phyloP scores from a whole-genome alignment of 2,888 invertebrate species.

The Syrista parreyssii region DNA sequence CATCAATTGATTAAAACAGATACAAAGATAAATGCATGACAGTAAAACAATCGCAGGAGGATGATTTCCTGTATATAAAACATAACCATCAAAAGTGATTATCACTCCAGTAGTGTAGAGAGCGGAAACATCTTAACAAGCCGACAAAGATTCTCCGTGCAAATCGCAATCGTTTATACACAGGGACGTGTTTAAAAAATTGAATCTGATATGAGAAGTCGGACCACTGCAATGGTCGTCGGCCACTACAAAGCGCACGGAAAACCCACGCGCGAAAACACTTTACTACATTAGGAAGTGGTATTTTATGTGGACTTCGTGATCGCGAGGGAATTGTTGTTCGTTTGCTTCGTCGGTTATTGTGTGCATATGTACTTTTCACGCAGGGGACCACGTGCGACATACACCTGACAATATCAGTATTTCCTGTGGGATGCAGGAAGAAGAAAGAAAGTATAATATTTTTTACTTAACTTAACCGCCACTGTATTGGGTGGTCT shows the following conservation, averaged over 20 bases:
- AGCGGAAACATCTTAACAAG: background rate
- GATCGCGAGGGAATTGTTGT: slow-evolving; percentile 26
- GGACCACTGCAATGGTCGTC: background rate
- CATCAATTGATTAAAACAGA: background rate
- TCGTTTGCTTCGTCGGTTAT: background rate
- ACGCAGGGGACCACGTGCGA: background rate
- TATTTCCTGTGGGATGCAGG: background rate
- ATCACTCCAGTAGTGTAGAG: background rate
- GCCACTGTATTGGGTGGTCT: slow-evolving; percentile 22
- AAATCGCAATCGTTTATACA: background rate
- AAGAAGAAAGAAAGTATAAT: background rate
- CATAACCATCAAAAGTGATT: background rate
- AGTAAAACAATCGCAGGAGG: background rate
- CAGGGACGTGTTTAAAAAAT: background rate
- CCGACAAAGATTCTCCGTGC: background rate
- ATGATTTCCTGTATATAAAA: too few relatives aligned
- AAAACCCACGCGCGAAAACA: slow-evolving; percentile 32
- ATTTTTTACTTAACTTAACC: background rate
- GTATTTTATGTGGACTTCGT: slow-evolving; percentile 33
- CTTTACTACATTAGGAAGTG: slow-evolving; percentile 32
- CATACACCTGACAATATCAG: background rate
- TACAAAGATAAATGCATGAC: background rate
- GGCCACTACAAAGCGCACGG: background rate
- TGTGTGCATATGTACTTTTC: background rate
- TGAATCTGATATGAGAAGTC: background rate